phyloP scores from a whole-genome alignment of 2,797 vertebrate genomes.

The Acridotheres tristis region DNA sequence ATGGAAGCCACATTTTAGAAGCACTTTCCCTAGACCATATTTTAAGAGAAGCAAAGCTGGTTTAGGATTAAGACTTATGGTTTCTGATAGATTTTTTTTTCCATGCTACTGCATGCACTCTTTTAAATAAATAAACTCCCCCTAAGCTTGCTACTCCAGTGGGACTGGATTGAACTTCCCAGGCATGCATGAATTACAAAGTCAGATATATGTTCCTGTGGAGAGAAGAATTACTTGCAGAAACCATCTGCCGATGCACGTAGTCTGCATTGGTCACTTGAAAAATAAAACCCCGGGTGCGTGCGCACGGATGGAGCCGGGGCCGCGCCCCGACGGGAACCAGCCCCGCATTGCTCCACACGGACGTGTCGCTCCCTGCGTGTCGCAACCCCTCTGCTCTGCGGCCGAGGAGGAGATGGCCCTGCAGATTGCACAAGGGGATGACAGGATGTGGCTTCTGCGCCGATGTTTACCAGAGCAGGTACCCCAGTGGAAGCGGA shows the following conservation, averaged over 20 bases:
- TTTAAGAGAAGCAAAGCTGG: slow-evolving; percentile 1
- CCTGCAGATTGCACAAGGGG: background rate
- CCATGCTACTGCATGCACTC: slow-evolving; percentile 28
- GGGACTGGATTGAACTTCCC: slow-evolving; percentile 61
- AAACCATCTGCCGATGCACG: background rate
- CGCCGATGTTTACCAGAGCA: background rate
- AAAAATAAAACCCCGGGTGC: background rate
- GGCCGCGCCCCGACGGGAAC: background rate
- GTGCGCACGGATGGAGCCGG: background rate
- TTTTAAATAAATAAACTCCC: slow-evolving; percentile 65
- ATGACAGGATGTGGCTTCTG: slow-evolving; percentile 38
- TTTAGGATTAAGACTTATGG: slow-evolving; percentile 11
- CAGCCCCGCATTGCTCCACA: background rate
- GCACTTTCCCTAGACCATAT: background rate
- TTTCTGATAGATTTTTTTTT: slow-evolving; percentile 44
- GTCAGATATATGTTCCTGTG: background rate
- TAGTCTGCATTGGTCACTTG: background rate
- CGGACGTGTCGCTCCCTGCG: background rate
- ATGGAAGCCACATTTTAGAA: background rate
- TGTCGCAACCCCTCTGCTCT: background rate
- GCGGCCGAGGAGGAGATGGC: background rate
- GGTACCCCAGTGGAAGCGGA: background rate
- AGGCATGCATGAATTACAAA: slow-evolving; percentile 52
- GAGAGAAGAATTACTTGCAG: background rate
- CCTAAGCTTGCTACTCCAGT: slow-evolving; percentile 47